Conservation (phyloP, 2,113 vertebrate genomes). For the Phoenicopterus ruber region DNA sequence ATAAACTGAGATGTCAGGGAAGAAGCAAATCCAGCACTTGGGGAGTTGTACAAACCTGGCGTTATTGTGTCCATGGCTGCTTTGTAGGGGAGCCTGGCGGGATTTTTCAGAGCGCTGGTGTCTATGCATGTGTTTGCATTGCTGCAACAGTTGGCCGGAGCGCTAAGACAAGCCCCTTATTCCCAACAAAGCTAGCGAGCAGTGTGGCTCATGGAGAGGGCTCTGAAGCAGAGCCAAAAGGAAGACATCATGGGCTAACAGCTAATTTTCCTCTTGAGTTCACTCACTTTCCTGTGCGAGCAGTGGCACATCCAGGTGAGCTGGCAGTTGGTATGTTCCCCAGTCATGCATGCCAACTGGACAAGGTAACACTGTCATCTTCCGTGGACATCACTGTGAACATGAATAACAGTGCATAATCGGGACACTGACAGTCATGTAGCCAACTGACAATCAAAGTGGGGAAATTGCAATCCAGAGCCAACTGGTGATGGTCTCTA, state of each 20-base stretch:
- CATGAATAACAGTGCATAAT: neutral
- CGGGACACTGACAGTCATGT: neutral
- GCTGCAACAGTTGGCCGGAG: neutral
- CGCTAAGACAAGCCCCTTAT: neutral
- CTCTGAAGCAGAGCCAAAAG: neutral
- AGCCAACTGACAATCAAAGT: neutral
- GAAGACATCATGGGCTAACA: neutral
- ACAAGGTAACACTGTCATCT: neutral
- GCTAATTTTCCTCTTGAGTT: neutral
- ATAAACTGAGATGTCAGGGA: neutral
- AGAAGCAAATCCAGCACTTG: neutral
- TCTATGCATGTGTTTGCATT: neutral
- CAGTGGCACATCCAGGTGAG: neutral
- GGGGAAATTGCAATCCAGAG: neutral
- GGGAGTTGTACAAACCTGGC: neutral
- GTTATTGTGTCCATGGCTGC: neutral
- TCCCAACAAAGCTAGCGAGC: neutral
- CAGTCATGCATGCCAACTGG: neutral
- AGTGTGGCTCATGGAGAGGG: neutral
- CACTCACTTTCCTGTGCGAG: neutral
- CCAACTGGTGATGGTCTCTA: neutral
- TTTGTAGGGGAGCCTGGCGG: neutral
- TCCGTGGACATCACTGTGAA: neutral
- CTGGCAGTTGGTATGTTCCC: neutral
- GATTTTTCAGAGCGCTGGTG: neutral